Percentiles rank a stretch among this genome's conserved stretches.
phyloP scores from a whole-genome alignment of 2,888 invertebrate genomes.

The Erynnis tages region DNA sequence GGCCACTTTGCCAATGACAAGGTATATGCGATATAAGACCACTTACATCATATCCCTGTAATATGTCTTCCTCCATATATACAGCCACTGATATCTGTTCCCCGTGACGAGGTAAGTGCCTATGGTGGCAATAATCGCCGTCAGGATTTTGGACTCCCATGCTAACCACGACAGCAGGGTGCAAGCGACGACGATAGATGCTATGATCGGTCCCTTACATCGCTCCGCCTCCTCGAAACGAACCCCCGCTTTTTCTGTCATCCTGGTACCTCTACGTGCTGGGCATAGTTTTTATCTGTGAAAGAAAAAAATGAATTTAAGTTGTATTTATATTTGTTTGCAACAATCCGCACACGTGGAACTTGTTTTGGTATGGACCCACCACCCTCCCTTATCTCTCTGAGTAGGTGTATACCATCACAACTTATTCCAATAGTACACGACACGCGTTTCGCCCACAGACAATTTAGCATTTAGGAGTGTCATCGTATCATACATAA shows the following conservation, averaged over 20 bases:
- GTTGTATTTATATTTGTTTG: too few relatives aligned
- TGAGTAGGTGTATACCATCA: too few relatives aligned
- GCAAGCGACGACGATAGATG: constrained; percentile 46
- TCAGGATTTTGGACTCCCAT: constrained; percentile 43
- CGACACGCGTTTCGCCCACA: too few relatives aligned
- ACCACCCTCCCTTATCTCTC: too few relatives aligned
- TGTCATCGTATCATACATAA: too few relatives aligned
- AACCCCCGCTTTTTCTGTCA: constrained; percentile 65
- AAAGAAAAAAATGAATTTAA: constrained; percentile 1
- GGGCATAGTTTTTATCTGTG: constrained; percentile 39
- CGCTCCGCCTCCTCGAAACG: constrained; percentile 72
- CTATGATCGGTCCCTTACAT: constrained; percentile 50
- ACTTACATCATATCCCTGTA: constrained; percentile 69
- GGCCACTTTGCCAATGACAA: too few relatives aligned
- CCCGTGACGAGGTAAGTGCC: constrained; percentile 65
- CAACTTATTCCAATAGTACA: too few relatives aligned
- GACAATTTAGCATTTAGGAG: too few relatives aligned
- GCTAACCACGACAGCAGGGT: constrained; percentile 51
- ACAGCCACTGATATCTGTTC: constrained; percentile 73
- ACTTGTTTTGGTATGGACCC: too few relatives aligned
- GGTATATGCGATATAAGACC: too few relatives aligned
- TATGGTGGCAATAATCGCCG: constrained; percentile 49
- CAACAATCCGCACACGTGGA: too few relatives aligned
- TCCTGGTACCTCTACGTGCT: constrained; percentile 53
- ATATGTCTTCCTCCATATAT: constrained; percentile 69